Percentiles rank a stretch among this genome's conserved stretches.
phyloP scores from a whole-genome alignment of 2,797 vertebrate species.

The Craterocephalus amniculus region DNA sequence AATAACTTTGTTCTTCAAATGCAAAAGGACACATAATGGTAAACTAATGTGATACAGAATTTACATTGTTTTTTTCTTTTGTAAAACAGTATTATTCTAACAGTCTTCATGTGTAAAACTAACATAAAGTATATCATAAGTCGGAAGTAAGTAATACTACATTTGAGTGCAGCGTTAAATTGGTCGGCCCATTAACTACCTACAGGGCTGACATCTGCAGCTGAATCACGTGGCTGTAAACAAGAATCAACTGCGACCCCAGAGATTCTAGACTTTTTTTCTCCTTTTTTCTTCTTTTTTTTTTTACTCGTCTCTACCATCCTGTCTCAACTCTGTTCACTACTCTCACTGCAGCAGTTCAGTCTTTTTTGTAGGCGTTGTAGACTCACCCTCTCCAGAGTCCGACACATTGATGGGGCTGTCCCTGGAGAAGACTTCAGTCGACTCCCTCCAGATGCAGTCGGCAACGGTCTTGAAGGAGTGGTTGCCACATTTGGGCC shows the following conservation, averaged over 20 bases:
- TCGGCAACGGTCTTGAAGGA: conserved; percentile 93
- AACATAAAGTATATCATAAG: conserved; percentile 61
- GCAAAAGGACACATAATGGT: conserved; percentile 82
- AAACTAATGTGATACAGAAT: conserved; percentile 70
- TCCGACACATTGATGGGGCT: conserved; percentile 97
- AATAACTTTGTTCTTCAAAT: conserved; percentile 81
- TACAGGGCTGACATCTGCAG: conserved; percentile 85
- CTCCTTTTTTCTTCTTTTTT: conserved; percentile 39
- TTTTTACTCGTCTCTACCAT: conserved; percentile 57
- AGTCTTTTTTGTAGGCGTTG: conserved; percentile 94
- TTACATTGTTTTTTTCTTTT: conserved; percentile 53
- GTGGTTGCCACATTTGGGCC: conserved; percentile 92
- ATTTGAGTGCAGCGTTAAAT: conserved; percentile 81
- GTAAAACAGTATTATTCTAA: conserved; percentile 67
- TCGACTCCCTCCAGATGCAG: conserved; percentile 97
- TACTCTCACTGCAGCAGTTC: conserved; percentile 88
- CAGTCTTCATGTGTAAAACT: conserved; percentile 77
- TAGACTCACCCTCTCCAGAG: conserved; percentile 90
- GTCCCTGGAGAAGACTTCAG: conserved; percentile 97
- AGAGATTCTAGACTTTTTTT: conserved; percentile 69
- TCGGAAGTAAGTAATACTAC: conserved; percentile 75
- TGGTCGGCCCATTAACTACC: conserved; percentile 79
- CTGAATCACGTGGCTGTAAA: conserved; percentile 88
- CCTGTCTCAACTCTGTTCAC: conserved; percentile 23
- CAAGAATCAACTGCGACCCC: conserved; percentile 83